Base-by-base conservation (phyloP, 2,888 invertebrate genomes). In the Notodonta dromedarius region DNA sequence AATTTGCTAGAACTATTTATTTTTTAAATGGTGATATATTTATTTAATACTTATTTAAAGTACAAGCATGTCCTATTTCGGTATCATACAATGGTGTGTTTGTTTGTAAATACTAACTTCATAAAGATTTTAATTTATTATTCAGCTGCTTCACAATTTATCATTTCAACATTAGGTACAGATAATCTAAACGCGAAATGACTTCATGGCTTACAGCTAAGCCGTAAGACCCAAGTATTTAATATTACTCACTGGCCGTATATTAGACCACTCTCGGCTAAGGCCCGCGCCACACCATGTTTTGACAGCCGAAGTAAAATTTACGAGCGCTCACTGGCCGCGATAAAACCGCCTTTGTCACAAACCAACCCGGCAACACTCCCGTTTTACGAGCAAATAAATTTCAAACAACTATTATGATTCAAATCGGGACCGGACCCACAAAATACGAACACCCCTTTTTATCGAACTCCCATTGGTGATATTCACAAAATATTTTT, bases 361-460 rank as follows among this genome's bases (percentile, higher is more conserved):
- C 88, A 86, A 82, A 82, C 86, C 83, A 86, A 81, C 84, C 82
- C 82, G 83, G 86, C 82, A 88, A 88, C 90, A 88, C 91, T 86
- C 88, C 84, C 83, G 79, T 84, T 93, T 93, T 93, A 93, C 87
- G 92, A 92, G 79, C 89, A 86, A 91, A 93, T 93, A 93, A 93
- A 93, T 93, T 93, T 90, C 84, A 82, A 91, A 91, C 87, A 90
- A 56, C 93, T 90, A 93, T 93, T 93, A 92, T 93, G 85, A 93
- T 93, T 93, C 91, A 93, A 93, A 93, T 93, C 82, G 83, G 72
- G 80, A 78, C 80, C 78, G 86, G 87, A 86, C 89, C 87, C 89
- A 87, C 88, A 85, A 86, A 85, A 87, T 85, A 89, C 84, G 86
- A 85, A 87, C 89, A 89, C 83, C 87, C 89, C 87, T 85, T 89